phyloP scores from a whole-genome alignment of 2,113 vertebrate genomes.

The Trochalopteron elliotii region DNA sequence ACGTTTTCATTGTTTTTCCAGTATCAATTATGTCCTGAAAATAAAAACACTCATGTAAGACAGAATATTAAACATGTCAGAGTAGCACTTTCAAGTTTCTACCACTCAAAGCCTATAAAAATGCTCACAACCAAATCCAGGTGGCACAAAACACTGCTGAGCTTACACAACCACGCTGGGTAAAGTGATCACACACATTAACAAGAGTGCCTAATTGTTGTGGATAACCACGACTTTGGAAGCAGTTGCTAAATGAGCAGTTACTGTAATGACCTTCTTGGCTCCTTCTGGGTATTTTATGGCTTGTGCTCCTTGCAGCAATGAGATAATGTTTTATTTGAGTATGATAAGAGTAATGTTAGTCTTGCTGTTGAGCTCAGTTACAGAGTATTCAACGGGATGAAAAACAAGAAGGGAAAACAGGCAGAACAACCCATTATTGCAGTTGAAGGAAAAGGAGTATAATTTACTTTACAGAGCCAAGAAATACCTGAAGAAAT shows the following conservation, averaged over 20 bases:
- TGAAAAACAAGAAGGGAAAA: neutral
- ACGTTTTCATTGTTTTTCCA: slow-evolving; percentile 96
- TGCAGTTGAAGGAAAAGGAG: neutral
- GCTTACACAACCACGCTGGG: neutral
- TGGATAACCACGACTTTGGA: neutral
- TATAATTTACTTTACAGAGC: neutral
- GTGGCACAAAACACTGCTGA: fast-evolving
- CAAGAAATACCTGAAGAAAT: neutral
- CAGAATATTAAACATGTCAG: neutral
- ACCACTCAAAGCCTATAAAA: neutral
- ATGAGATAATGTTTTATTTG: neutral
- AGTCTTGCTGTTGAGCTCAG: neutral
- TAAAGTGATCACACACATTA: neutral
- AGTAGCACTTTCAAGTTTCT: neutral
- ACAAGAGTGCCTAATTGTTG: neutral
- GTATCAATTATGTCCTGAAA: slow-evolving; percentile 97
- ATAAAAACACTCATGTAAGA: neutral
- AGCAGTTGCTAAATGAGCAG: neutral
- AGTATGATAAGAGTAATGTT: neutral
- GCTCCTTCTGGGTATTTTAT: neutral
- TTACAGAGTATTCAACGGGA: neutral
- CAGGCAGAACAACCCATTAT: neutral
- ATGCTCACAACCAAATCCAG: neutral
- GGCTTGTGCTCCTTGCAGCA: neutral
- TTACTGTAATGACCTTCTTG: neutral